Evolutionary conservation across 2,797 vertebrate species (phyloP), one percentile per base, ranked within the genome.

Genomic region (Buphagus erythrorhynchus): DNA sequence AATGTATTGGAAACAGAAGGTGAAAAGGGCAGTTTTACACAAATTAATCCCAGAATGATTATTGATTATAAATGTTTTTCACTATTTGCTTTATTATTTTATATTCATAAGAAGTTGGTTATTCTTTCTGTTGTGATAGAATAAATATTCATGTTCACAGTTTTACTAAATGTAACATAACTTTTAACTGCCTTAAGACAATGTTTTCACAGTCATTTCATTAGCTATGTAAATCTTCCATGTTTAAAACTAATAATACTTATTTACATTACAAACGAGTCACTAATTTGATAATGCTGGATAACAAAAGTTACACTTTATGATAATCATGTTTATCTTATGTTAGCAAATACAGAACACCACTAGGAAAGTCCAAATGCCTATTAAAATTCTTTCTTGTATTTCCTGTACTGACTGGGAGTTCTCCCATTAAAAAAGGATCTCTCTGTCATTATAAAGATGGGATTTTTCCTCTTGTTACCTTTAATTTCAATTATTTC

Each of bases 91-190:
- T 80, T 74, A 59, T 86, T 40, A 48, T 94, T 91, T 95, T 69
- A 58, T 61, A 77, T 91, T 77, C 58, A 51, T 43, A 65, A 77
- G 52, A 68, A 76, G 75, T 51, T 95, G 26, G 76, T 84, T 94
- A 93, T 88, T 94, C 68, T 90, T 96, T 79, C 72, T 78, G 25
- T 90, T 95, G 14, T 43, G 66, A 68, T 81, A 75, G 35, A 78
- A 94, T 93, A 86, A 95, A 93, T 97, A 94, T 95, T 94, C 88
- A 93, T 88, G 36, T 77, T 95, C 96, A 94, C 43, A 95, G 38
- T 78, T 94, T 91, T 68, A 54, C 33, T 58, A 58, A 93, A 86
- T 75, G 88, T 77, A 90, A 65, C 73, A 61, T 28, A 66, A 57
- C 59, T 91, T 76, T 91, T 66, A 72, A 63, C 51, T 88, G 68